phyloP scores from a whole-genome alignment of 2,888 invertebrate species.

The Idaea biselata region DNA sequence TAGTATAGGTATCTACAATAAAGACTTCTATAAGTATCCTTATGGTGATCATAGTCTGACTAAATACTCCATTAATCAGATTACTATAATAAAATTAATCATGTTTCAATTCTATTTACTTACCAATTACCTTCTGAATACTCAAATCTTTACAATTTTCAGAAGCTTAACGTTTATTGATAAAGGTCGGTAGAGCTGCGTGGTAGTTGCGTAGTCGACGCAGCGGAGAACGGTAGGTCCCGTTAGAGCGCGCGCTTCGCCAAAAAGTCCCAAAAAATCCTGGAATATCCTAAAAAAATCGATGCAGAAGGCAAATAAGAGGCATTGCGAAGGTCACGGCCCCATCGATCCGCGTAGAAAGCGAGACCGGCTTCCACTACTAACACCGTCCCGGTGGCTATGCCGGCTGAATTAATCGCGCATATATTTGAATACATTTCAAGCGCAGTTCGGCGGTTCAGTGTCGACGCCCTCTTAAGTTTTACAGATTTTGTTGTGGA shows the following conservation, averaged over 20 bases:
- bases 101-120: background rate
- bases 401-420: constrained; percentile 82
- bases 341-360: constrained; percentile 80
- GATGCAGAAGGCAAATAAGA: constrained; percentile 71
- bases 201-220: background rate
- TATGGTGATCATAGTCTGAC: too few relatives aligned
- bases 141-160: background rate
- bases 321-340: constrained; percentile 78
- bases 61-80: too few relatives aligned
- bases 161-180: background rate
- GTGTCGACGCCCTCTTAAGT: constrained; percentile 78
- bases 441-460: constrained; percentile 67
- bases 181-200: background rate
- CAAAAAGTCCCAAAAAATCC: constrained; percentile 23
- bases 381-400: constrained; percentile 80
- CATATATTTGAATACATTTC: constrained; percentile 80
- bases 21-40: background rate
- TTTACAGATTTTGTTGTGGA: constrained; percentile 71
- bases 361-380: constrained; percentile 79
- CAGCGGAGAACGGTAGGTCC: background rate
- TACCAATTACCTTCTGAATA: background rate
- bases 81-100: too few relatives aligned
- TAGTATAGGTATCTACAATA: background rate
- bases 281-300: constrained; percentile 52
- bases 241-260: constrained; percentile 17